These are phyloP conservation scores for Cephalopholis sonnerati DNA, from an alignment of 2,113 vertebrate genomes.

Conservation along the genomic window DNA sequence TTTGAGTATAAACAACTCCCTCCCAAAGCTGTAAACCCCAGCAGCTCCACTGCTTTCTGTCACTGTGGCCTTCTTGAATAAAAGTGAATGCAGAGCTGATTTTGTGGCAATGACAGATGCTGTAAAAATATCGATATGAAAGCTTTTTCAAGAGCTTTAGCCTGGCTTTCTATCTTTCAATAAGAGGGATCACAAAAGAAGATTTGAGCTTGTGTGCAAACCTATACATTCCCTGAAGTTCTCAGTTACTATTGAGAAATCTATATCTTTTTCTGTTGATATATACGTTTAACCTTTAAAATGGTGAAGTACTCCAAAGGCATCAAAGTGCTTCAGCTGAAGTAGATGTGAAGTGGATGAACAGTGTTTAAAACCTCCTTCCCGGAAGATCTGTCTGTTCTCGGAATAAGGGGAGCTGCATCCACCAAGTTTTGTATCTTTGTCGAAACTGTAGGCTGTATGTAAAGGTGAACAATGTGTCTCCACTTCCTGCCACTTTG, in stretches of 20 bases:
- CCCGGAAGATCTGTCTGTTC: too few relatives aligned
- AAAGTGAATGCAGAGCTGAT: slow-evolving; percentile 11
- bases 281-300: not conserved
- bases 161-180: not conserved
- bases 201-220: not conserved
- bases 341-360: not conserved
- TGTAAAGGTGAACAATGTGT: too few relatives aligned
- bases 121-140: slow-evolving; percentile 21
- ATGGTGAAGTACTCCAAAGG: not conserved
- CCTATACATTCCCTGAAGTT: not conserved
- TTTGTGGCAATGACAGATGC: slow-evolving; percentile 2
- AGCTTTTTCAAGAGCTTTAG: not conserved
- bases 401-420: not conserved
- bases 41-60: slow-evolving; percentile 11
- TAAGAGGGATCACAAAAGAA: not conserved
- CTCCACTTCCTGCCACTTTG: too few relatives aligned
- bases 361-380: too few relatives aligned
- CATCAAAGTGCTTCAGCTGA: not conserved
- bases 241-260: not conserved
- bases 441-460: not conserved
- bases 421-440: not conserved
- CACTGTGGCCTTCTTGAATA: not conserved
- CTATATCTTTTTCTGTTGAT: not conserved
- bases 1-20: slow-evolving; percentile 44
- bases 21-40: slow-evolving; percentile 21